Conservation (phyloP, 2,113 vertebrate species). For the Lathamus discolor region DNA sequence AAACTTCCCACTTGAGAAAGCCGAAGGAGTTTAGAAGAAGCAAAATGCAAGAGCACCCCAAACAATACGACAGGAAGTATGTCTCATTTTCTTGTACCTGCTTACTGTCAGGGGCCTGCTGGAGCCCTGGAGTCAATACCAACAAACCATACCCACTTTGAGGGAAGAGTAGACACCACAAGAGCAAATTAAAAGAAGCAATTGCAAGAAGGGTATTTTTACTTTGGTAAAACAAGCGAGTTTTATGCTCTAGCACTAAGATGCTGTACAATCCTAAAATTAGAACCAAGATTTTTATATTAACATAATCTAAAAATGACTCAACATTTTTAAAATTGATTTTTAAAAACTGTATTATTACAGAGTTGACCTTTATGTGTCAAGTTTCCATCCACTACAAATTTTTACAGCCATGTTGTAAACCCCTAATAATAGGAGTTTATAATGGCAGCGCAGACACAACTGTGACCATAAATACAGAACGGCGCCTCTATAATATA, state of each 20-base stretch:
- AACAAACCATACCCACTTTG: not conserved
- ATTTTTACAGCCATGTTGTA: slow-evolving; percentile 16
- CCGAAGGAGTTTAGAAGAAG: not conserved
- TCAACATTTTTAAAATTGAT: not conserved
- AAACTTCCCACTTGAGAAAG: not conserved
- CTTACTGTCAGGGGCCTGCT: not conserved
- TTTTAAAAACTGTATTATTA: not conserved
- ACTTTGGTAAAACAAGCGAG: not conserved
- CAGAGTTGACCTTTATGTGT: not conserved
- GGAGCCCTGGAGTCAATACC: not conserved
- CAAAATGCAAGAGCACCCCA: not conserved
- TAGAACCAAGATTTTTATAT: not conserved
- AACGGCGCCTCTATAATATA: slow-evolving; percentile 8
- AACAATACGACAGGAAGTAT: not conserved
- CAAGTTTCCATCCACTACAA: not conserved
- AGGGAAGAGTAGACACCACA: not conserved
- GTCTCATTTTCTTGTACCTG: not conserved
- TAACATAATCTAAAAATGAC: not conserved
- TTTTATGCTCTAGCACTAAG: not conserved
- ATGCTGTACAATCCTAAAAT: not conserved
- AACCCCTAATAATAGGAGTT: slow-evolving; percentile 25
- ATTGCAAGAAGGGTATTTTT: not conserved
- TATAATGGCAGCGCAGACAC: slow-evolving; percentile 47
- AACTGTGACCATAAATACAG: slow-evolving; percentile 9
- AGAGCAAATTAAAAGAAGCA: not conserved